Evolutionary conservation across 2,113 vertebrate species (phyloP).

Genomic region (Aythya baeri): DNA sequence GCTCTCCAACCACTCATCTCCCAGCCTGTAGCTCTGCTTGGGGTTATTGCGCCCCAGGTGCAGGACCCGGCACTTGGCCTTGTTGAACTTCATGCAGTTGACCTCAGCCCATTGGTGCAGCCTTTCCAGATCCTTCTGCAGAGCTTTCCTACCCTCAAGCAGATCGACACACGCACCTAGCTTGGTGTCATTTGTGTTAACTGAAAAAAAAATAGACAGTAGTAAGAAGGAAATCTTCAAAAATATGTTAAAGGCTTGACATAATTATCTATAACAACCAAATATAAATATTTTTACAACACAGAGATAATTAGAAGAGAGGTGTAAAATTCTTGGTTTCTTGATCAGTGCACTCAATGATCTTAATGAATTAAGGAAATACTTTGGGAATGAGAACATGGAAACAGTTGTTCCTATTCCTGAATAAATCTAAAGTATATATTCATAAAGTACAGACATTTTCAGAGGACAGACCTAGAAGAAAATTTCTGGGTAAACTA

Average conservation of each 20-base stretch:
- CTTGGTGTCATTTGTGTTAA: not conserved
- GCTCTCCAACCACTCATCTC: no score
- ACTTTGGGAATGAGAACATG: not conserved
- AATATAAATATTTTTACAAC: not conserved
- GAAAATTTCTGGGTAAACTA: not conserved
- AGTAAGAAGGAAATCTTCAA: not conserved
- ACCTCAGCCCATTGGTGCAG: no score
- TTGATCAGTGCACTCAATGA: not conserved
- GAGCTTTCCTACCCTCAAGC: no score
- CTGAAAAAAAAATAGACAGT: not conserved
- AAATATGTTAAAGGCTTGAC: not conserved
- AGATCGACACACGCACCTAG: no score
- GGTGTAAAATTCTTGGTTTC: rapidly evolving
- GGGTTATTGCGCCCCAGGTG: no score
- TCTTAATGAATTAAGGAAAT: not conserved
- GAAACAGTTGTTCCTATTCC: not conserved
- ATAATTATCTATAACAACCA: not conserved
- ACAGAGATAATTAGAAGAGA: not conserved
- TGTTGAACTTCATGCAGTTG: no score
- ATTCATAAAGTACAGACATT: not conserved
- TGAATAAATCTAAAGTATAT: not conserved
- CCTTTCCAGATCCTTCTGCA: no score
- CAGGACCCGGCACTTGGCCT: no score
- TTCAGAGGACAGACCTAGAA: not conserved
- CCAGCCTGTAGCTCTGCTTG: no score